phyloP scores from a whole-genome alignment of 2,113 vertebrate genomes.

The Megaleporinus macrocephalus region DNA sequence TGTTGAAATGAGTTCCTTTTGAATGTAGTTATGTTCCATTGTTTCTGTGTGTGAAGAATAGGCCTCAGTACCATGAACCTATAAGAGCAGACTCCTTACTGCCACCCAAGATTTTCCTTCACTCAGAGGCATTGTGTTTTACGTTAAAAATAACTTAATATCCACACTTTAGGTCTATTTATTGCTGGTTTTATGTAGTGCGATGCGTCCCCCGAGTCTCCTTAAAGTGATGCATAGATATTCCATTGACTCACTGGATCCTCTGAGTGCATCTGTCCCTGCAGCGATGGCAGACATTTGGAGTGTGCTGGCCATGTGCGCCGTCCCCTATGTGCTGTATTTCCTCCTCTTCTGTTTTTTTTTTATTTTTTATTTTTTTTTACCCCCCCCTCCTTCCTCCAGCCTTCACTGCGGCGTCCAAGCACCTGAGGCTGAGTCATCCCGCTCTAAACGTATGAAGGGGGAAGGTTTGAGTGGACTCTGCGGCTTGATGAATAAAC shows the following conservation, averaged over 20 bases:
- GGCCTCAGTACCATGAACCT: too few species aligned
- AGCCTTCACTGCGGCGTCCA: background rate
- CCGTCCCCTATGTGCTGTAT: slow-evolving; percentile 17
- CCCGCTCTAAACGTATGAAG: slow-evolving; percentile 21
- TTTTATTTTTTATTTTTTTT: background rate
- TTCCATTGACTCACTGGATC: slow-evolving; percentile 50
- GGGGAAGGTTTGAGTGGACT: slow-evolving; percentile 18
- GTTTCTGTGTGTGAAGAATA: too few species aligned
- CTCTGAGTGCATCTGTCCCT: slow-evolving; percentile 36
- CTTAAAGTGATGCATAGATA: slow-evolving; percentile 41
- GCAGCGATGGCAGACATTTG: slow-evolving; percentile 37
- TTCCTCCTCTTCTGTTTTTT: background rate
- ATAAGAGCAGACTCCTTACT: too few species aligned
- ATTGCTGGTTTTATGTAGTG: slow-evolving; percentile 39
- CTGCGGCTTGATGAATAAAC: slow-evolving; percentile 33
- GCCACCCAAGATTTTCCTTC: background rate
- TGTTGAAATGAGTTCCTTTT: too few species aligned
- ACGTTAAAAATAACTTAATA: background rate
- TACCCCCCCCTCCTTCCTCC: background rate
- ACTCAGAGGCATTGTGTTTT: background rate
- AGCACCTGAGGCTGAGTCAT: slow-evolving; percentile 49
- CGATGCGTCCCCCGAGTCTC: slow-evolving; percentile 37
- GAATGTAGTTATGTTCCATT: too few species aligned
- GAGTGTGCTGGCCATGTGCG: slow-evolving; percentile 23
- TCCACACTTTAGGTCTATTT: slow-evolving; percentile 44